These are phyloP conservation scores for Solea solea DNA, from an alignment of 2,113 vertebrate species.

Conservation along the genomic window DNA sequence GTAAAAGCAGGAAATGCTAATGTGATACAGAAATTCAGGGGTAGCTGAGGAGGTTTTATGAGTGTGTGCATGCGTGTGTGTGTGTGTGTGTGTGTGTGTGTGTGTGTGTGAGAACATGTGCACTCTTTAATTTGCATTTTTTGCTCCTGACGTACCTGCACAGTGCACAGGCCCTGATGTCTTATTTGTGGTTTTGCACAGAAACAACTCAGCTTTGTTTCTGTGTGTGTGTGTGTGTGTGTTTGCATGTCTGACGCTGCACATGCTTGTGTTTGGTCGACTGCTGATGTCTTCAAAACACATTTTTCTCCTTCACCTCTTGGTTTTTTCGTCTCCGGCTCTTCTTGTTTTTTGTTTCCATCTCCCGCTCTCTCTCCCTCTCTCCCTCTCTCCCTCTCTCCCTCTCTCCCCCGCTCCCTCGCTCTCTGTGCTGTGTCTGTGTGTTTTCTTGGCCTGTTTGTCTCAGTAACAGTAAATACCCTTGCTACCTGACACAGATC, in stretches of 20 bases:
- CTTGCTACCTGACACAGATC: constrained; percentile 78
- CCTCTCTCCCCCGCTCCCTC: background rate
- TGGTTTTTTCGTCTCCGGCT: background rate
- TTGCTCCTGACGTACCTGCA: background rate
- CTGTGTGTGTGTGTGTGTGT: constrained; percentile 6
- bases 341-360: background rate
- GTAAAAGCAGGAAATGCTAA: too few species aligned
- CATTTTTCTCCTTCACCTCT: constrained; percentile 33
- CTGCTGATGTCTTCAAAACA: constrained; percentile 38
- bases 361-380: background rate
- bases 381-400: background rate
- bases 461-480: constrained; percentile 80
- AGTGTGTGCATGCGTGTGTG: too few species aligned
- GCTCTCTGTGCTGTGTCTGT: constrained; percentile 56
- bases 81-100: background rate
- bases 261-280: constrained; percentile 49
- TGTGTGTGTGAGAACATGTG: constrained; percentile 4
- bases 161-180: background rate
- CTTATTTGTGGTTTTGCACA: constrained; percentile 26
- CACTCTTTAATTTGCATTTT: background rate
- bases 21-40: too few species aligned
- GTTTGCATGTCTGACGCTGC: constrained; percentile 22
- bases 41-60: too few species aligned
- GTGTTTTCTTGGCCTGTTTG: constrained; percentile 66
- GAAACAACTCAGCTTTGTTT: constrained; percentile 11